A percentile compares a stretch with the other conserved stretches of the same genome.
Conservation (phyloP, 2,797 vertebrate genomes). For the Pteronotus mesoamericanus region DNA sequence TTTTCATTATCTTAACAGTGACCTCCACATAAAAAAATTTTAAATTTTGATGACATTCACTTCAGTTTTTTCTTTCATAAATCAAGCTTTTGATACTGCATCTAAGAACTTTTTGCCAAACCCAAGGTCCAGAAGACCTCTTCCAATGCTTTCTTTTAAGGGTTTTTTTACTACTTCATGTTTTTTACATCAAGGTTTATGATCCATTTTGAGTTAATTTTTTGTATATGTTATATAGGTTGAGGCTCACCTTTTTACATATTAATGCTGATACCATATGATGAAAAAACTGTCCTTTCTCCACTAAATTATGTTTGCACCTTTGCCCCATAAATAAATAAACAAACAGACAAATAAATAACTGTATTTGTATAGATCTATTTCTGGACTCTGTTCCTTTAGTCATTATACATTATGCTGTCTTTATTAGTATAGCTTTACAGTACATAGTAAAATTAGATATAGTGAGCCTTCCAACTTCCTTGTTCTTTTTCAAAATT, state of each 20-base stretch:
- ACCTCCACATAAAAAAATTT: background rate
- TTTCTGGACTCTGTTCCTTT: background rate
- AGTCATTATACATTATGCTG: too few relatives aligned
- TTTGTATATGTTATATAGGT: background rate
- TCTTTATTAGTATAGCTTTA: background rate
- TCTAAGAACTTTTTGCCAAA: background rate
- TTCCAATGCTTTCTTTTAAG: background rate
- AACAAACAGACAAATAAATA: too few relatives aligned
- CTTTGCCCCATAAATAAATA: background rate
- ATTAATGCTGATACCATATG: background rate
- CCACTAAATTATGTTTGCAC: background rate
- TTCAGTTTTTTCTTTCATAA: background rate
- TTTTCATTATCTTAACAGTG: background rate
- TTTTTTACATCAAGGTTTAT: background rate
- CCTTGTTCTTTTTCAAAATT: background rate
- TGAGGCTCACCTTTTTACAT: background rate
- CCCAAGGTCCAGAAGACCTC: background rate
- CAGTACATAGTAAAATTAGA: background rate
- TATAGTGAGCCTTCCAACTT: background rate
- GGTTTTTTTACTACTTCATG: background rate
- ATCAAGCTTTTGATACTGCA: background rate
- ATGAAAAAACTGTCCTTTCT: background rate
- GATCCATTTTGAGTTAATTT: background rate
- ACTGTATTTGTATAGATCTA: background rate
- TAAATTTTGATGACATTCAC: background rate